Evolutionary conservation across 2,888 invertebrate genomes (phyloP), one percentile per base, ranked within the genome.

Genomic region (Amblyjoppa fuscipennis): DNA sequence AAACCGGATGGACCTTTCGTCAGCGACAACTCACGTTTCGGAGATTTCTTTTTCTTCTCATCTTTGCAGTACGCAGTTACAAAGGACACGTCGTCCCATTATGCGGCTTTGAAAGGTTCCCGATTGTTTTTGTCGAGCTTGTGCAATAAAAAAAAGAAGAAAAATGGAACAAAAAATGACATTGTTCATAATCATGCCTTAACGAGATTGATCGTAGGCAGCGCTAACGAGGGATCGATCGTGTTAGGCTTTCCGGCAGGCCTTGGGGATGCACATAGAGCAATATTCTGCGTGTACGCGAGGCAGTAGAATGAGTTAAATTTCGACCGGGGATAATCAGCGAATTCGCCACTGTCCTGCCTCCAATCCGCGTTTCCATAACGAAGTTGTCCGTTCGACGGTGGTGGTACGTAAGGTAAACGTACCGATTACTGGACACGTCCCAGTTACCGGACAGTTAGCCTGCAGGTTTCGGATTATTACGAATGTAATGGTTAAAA

Each of bases 291-390:
- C 34, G 11, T 56, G 31, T 53, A 3, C 25, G 49, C 28, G 25
- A 51, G 20, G 11, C 51, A 7, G 51, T 38, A 28, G 28, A 64
- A 53, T 41, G 64, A 71, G 64, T 53, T 64, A 16, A 66, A 73
- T 66, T 49, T 41, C 53, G 38, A 66, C 64, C 53, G 53, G 25
- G 49, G 56, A 64, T 79, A 71, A 79, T 71, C 71, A 49, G 59
- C 28, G 68, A 74, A 81, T 74, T 69, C n/a, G 56, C 64, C 9
- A 49, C 59, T 34, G 16, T 61, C 59, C 51, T 7, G n/a, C 3
- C 74, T 16, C 20, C 34, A 16, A 20, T 61, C 28, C 49, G 45
- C 13, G 34, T n/a, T 59, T 53, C 25, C 31, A 28, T 53, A 74
- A 75, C 59, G 69, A 75, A 34, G 20, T 41, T 16, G 25, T 59